Evolutionary conservation across 2,113 vertebrate species (phyloP).

Genomic region (Anoura caudifer): DNA sequence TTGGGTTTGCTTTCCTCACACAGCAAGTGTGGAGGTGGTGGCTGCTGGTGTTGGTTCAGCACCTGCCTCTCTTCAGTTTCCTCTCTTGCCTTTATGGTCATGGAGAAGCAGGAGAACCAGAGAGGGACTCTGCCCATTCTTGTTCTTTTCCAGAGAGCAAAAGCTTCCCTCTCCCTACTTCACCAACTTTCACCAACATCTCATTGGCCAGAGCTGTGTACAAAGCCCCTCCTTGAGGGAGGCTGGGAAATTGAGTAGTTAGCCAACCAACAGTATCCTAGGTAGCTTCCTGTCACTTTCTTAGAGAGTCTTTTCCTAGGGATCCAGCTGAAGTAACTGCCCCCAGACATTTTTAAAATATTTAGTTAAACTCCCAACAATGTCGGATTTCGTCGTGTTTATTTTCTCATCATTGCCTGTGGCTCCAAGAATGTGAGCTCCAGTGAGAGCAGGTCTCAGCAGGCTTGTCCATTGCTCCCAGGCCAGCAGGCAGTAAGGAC

Average conservation of each 20-base stretch:
- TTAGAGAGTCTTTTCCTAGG: neutral
- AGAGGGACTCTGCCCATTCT: neutral
- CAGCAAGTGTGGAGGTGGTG: neutral
- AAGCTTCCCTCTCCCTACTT: neutral
- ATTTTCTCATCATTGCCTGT: neutral
- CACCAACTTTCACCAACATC: neutral
- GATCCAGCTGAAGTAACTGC: neutral
- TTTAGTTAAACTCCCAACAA: neutral
- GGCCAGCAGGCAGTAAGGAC: neutral
- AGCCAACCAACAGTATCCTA: neutral
- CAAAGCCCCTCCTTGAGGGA: neutral
- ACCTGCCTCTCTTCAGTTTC: neutral
- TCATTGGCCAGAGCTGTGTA: neutral
- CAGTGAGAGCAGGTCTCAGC: neutral
- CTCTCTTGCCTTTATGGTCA: no score
- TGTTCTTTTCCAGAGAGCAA: neutral
- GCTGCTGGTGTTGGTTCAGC: neutral
- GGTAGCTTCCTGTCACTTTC: neutral
- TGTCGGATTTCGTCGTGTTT: neutral
- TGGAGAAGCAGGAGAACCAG: neutral
- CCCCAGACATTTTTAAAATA: neutral
- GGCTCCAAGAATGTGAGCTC: neutral
- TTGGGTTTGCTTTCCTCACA: neutral
- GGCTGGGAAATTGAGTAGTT: neutral
- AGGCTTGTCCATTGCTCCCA: rapidly evolving